These are phyloP conservation scores for Anguilla megastoma DNA, from an alignment of 2,797 vertebrate species.

Conservation along the genomic window DNA sequence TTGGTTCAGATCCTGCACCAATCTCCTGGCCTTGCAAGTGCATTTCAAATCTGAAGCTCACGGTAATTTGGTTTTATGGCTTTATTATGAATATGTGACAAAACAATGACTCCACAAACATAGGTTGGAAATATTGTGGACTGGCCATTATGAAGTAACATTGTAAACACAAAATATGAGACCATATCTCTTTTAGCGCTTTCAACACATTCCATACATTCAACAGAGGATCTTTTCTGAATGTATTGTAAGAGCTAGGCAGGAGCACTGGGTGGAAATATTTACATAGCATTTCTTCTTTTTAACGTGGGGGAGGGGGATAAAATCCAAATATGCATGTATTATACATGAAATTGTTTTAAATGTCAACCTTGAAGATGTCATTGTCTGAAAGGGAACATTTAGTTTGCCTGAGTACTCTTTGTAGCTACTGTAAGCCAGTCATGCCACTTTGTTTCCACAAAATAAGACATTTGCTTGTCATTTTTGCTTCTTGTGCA, in stretches of 20 bases:
- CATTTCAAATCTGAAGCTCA: slow-evolving; percentile 5
- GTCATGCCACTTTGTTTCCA: slow-evolving; percentile 9
- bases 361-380: neutral
- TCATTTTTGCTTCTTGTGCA: slow-evolving; percentile 27
- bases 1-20: slow-evolving; percentile 17
- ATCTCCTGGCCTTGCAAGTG: neutral
- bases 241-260: neutral
- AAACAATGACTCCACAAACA: neutral
- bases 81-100: neutral
- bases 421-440: neutral
- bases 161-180: neutral
- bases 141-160: neutral
- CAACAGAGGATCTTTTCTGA: neutral
- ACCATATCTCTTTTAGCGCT: neutral
- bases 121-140: neutral
- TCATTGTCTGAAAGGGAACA: neutral
- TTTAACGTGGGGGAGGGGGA: neutral
- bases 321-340: neutral
- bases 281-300: neutral
- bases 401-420: neutral
- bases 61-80: neutral
- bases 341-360: neutral
- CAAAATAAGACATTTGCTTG: slow-evolving; percentile 28
- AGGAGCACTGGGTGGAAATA: neutral
- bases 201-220: neutral